Evolutionary conservation across 2,888 invertebrate genomes (phyloP).

Genomic region (Nowickia ferox): DNA sequence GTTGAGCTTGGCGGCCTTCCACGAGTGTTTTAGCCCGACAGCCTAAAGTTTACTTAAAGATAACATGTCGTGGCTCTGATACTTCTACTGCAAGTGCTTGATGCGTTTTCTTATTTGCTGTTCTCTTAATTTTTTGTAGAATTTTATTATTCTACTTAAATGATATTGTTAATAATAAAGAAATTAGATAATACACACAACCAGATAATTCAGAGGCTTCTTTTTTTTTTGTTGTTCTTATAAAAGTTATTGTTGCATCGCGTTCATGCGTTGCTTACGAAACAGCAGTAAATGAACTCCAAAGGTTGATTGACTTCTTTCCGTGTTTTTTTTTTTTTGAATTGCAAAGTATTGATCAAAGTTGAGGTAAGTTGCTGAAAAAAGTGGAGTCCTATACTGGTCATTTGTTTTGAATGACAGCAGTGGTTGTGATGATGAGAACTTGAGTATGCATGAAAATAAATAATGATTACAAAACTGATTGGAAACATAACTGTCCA

Average conservation of each 20-base stretch:
- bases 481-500: slow-evolving; percentile 47
- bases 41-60: slow-evolving; percentile 12
- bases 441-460: not conserved
- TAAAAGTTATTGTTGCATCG: not conserved
- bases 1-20: slow-evolving; percentile 16
- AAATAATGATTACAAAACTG: slow-evolving; percentile 57
- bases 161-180: slow-evolving; percentile 55
- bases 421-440: not conserved
- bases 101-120: not conserved
- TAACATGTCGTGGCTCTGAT: slow-evolving; percentile 29
- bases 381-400: slow-evolving; percentile 1
- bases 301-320: slow-evolving; percentile 61
- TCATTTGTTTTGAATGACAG: slow-evolving; percentile 7
- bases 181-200: slow-evolving; percentile 61
- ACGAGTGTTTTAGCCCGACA: slow-evolving; percentile 12
- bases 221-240: not conserved
- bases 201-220: slow-evolving; percentile 29
- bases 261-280: slow-evolving; percentile 7
- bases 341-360: slow-evolving; percentile 51
- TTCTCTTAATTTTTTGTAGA: slow-evolving; percentile 13
- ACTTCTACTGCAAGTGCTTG: slow-evolving; percentile 14
- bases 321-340: slow-evolving; percentile 15
- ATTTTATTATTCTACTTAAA: slow-evolving; percentile 54
- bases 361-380: not conserved
- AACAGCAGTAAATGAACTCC: slow-evolving; percentile 15